Conservation (phyloP, 2,113 vertebrate genomes). For the Pseudonaja textilis region DNA sequence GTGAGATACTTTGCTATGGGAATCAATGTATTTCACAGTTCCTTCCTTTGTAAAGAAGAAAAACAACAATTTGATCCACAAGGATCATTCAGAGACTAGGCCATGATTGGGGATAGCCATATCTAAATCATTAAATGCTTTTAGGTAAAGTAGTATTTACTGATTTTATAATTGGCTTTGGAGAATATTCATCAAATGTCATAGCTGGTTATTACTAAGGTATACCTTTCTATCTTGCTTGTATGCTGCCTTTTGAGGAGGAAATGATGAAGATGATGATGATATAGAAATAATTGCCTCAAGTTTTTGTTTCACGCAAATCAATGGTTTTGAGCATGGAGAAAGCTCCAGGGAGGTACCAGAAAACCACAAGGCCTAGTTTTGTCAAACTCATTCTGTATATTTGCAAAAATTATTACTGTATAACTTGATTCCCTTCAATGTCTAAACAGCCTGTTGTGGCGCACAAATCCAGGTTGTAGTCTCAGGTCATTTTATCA, state of each 20-base stretch:
- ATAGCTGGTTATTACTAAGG: not conserved
- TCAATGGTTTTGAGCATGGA: not conserved
- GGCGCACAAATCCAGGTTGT: not conserved
- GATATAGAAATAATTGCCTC: not conserved
- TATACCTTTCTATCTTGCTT: not conserved
- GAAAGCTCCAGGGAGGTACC: not conserved
- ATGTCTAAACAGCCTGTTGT: not conserved
- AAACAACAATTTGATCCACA: not conserved
- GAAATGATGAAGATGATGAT: not conserved
- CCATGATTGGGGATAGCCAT: not conserved
- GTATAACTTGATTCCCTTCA: not conserved
- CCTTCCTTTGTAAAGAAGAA: not conserved
- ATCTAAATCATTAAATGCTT: not conserved
- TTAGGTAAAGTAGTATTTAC: not conserved
- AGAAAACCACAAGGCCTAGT: not conserved
- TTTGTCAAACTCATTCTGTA: not conserved
- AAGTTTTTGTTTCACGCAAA: not conserved
- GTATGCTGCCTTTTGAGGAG: not conserved
- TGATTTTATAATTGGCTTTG: not conserved
- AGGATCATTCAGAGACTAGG: not conserved
- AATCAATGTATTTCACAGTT: not conserved
- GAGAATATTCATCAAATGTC: not conserved
- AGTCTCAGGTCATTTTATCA: not conserved
- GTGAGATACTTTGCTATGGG: not conserved
- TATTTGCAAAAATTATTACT: not conserved